These are phyloP conservation scores for Nymphicus hollandicus DNA, from an alignment of 2,113 vertebrate genomes.

Conservation along the genomic window DNA sequence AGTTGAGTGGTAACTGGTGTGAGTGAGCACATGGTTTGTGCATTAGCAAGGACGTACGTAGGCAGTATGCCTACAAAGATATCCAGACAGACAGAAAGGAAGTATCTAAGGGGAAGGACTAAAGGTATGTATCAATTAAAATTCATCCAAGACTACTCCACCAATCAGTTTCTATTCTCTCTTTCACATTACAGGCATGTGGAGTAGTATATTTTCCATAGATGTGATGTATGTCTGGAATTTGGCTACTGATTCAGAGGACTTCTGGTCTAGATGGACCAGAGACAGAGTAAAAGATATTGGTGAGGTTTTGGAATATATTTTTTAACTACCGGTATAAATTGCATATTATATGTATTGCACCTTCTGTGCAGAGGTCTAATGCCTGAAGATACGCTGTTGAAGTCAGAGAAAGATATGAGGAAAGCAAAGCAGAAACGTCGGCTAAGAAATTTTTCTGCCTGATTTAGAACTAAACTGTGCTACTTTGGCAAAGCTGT, in stretches of 20 bases:
- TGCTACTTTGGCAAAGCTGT: neutral
- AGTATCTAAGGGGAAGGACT: neutral
- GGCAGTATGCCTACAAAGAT: neutral
- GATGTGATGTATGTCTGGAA: slow-evolving; percentile 80
- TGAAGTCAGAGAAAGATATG: neutral
- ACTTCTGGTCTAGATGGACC: slow-evolving; percentile 78
- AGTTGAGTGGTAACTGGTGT: fast-evolving
- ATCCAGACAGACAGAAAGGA: neutral
- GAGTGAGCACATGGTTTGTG: fast-evolving
- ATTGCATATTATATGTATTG: neutral
- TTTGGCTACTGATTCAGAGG: slow-evolving; percentile 71
- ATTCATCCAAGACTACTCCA: neutral
- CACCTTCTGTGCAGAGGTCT: neutral
- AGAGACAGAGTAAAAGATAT: slow-evolving; percentile 76
- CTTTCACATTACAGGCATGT: slow-evolving; percentile 67
- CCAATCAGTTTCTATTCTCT: neutral
- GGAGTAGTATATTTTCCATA: slow-evolving; percentile 83
- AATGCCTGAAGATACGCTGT: neutral
- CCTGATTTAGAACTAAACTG: neutral
- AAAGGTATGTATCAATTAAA: slow-evolving; percentile 23
- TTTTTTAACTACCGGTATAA: neutral
- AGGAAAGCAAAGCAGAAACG: neutral
- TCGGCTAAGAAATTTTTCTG: neutral
- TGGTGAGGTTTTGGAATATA: slow-evolving; percentile 41
- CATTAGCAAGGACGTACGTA: neutral